Evolutionary conservation across 2,888 invertebrate genomes (phyloP).

Genomic region (Drosophila buzzatii): DNA sequence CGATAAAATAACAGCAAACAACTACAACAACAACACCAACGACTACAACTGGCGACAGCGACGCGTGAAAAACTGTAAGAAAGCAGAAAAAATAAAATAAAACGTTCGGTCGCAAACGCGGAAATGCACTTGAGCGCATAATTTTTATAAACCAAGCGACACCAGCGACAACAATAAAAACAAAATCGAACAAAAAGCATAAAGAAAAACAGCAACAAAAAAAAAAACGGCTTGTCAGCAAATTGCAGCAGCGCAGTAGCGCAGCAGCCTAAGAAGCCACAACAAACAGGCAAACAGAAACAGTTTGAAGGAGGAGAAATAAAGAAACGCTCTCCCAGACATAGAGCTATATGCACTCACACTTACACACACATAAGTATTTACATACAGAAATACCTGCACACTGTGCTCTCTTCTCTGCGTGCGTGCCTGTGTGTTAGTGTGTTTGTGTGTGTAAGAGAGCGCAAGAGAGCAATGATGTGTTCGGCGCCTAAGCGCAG

Average conservation of each 20-base stretch:
- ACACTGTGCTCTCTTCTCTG: conserved; percentile 24
- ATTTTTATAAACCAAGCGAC: conserved; percentile 72
- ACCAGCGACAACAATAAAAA: conserved; percentile 35
- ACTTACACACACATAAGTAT: not conserved
- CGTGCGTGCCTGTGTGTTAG: conserved; percentile 2
- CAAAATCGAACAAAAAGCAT: conserved; percentile 35
- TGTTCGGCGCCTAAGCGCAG: conserved; percentile 48
- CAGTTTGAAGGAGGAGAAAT: not conserved
- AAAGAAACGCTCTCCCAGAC: conserved; percentile 4
- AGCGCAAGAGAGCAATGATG: conserved; percentile 33
- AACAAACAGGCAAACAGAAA: conserved; percentile 41
- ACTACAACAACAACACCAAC: conserved; percentile 26
- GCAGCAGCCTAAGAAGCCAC: conserved; percentile 49
- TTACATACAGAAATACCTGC: conserved; percentile 39
- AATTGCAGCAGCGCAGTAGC: conserved; percentile 48
- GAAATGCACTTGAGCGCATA: conserved; percentile 79
- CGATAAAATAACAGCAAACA: conserved; percentile 52
- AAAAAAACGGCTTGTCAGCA: conserved; percentile 66
- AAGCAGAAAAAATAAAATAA: conserved; percentile 40
- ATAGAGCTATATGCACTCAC: not conserved
- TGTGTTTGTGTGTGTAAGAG: conserved; percentile 15
- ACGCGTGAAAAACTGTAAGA: conserved; percentile 55
- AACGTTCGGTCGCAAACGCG: conserved; percentile 62
- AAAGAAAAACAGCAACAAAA: conserved; percentile 19
- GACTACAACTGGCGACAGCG: conserved; percentile 46